Evolutionary conservation across 2,888 invertebrate species (phyloP), one percentile per base, ranked within the genome.

Genomic region (Dendrolimus houi): DNA sequence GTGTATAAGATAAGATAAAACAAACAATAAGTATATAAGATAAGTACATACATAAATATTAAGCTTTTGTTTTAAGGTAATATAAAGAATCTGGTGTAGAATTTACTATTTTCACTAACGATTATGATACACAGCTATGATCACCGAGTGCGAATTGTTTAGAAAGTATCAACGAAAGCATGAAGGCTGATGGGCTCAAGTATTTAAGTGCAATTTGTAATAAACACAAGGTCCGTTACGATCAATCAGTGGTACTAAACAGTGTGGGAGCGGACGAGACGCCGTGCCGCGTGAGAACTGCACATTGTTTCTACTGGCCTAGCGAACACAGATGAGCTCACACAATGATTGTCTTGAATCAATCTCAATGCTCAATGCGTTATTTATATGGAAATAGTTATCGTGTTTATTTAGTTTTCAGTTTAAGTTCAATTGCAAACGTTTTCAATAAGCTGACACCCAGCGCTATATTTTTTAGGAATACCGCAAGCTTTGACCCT

Each of bases 211-310:
- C 62, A 69, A 72, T 69, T 70, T 70, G 67, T 72, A 69, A 71
- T 74, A 70, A 68, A 69, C 64, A 65, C 67, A 72, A 64, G 69
- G 69, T 72, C 81, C 80, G 82, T 85, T 87, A 83, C 79, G 73
- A 83, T 81, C 85, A 85, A 86, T 86, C 83, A 83, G 81, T 75
- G 72, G 69, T 76, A 75, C 72, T 71, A 74, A 77, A 72, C 71
- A 72, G 72, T 84, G 85, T 86, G 86, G 83, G 85, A 86, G 77
- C 79, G 72, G 29, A 29, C 29, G 63, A 61, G 57, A 65, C 69
- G 72, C 64, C 67, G 67, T 68, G 67, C 72, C 68, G 74, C 87
- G 87, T 87, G 87, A 83, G 87, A 87, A 87, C 78, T 68, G 66
- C 62, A 71, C 76, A 79, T 85, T 84, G 84, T 83, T 77, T 75